phyloP scores from a whole-genome alignment of 2,888 invertebrate genomes.

The Spisula solida region DNA sequence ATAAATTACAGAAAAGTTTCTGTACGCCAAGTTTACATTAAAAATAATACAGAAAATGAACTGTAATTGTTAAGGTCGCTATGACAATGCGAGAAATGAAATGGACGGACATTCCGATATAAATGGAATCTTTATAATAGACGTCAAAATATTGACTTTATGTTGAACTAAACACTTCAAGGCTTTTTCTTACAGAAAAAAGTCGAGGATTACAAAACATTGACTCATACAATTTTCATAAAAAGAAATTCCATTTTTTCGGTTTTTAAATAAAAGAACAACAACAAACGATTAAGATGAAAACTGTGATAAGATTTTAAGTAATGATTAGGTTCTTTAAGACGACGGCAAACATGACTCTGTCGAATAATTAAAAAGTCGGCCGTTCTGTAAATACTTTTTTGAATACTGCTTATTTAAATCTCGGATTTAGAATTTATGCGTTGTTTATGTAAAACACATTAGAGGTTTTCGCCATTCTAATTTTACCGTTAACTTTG shows the following conservation, averaged over 20 bases:
- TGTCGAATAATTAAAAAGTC: slow-evolving; percentile 3
- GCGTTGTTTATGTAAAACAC: slow-evolving; percentile 14
- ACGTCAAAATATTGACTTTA: not conserved
- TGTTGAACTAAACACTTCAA: not conserved
- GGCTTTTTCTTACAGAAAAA: not conserved
- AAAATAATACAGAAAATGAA: no score
- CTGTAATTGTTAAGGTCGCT: no score
- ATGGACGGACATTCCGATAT: no score
- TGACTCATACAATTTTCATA: slow-evolving; percentile 4
- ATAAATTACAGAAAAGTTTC: no score
- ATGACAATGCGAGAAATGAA: no score
- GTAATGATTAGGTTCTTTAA: not conserved
- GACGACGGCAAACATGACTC: not conserved
- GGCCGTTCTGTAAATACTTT: not conserved
- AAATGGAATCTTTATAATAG: no score
- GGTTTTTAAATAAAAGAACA: not conserved
- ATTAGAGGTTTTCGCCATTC: not conserved
- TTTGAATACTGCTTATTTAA: slow-evolving; percentile 5
- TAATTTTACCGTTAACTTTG: slow-evolving; percentile 3
- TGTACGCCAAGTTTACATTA: no score
- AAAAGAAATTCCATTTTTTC: not conserved
- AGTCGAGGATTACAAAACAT: not conserved
- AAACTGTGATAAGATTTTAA: not conserved
- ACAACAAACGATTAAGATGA: not conserved
- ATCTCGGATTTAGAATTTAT: slow-evolving; percentile 9